These are phyloP conservation scores for Tapera naevia DNA, from an alignment of 2,797 vertebrate genomes.

Conservation along the genomic window DNA sequence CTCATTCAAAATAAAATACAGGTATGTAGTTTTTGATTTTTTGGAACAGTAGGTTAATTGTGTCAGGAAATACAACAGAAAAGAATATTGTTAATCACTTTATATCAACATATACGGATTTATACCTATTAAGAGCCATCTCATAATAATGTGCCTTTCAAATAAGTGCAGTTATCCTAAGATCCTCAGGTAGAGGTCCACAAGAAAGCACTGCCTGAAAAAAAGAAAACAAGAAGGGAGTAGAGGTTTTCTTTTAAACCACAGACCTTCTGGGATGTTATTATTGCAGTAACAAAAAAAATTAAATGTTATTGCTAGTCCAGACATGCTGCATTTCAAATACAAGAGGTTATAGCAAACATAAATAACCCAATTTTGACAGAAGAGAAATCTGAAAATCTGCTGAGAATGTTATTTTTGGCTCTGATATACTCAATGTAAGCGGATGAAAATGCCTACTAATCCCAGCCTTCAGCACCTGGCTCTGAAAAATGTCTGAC, in stretches of 20 bases:
- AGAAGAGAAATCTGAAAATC: conserved; percentile 38
- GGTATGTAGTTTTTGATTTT: not conserved
- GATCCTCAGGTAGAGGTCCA: not conserved
- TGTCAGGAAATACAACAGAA: not conserved
- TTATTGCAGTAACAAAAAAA: not conserved
- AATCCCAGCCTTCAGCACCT: conserved; percentile 24
- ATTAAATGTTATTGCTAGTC: not conserved
- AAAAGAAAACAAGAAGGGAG: not conserved
- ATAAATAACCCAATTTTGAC: conserved; percentile 37
- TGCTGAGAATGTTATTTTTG: conserved; percentile 26
- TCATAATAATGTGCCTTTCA: not conserved
- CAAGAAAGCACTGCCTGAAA: not conserved
- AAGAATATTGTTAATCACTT: not conserved
- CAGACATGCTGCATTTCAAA: not conserved
- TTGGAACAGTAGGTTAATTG: not conserved
- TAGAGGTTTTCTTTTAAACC: not conserved
- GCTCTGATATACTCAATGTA: not conserved
- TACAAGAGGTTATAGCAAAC: not conserved
- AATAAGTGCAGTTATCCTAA: not conserved
- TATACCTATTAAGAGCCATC: not conserved
- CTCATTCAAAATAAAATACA: not conserved
- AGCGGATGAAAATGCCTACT: conserved; percentile 40
- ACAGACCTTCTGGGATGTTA: not conserved
- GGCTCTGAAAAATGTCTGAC: not conserved
- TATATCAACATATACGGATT: not conserved